Conservation (phyloP, 2,113 vertebrate genomes). For the Uria aalge region DNA sequence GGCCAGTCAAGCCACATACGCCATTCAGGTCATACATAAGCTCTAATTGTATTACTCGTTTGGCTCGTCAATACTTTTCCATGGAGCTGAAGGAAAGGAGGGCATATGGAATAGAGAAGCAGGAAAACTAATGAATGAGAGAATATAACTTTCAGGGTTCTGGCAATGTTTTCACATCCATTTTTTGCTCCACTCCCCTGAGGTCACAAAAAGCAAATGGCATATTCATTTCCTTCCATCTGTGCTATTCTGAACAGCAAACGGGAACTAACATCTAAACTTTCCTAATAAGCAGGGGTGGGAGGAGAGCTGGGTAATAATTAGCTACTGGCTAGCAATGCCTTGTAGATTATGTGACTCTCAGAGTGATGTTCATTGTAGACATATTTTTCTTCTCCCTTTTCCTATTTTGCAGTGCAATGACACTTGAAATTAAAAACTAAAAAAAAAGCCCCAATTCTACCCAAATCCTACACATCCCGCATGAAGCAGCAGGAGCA, state of each 20-base stretch:
- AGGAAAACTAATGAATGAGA: conserved; percentile 62
- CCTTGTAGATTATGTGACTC: not conserved
- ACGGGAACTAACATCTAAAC: conserved; percentile 20
- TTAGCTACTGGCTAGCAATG: conserved; percentile 33
- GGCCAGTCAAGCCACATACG: not conserved
- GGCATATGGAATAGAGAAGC: conserved; percentile 56
- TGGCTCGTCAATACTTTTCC: conserved; percentile 63
- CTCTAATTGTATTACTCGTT: conserved; percentile 37
- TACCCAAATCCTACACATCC: not conserved
- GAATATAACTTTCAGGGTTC: conserved; percentile 59
- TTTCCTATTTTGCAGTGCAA: not conserved
- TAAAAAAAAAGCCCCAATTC: not conserved
- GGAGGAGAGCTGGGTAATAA: conserved; percentile 22
- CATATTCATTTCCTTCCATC: conserved; percentile 68
- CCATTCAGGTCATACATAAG: conserved; percentile 41
- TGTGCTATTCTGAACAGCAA: conserved; percentile 57
- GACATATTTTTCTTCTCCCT: not conserved
- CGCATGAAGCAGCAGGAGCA: not conserved
- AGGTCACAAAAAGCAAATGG: conserved; percentile 62
- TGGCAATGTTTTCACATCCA: conserved; percentile 58
- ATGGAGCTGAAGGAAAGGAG: conserved; percentile 29
- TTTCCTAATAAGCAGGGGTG: conserved; percentile 41
- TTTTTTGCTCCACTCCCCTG: conserved; percentile 56
- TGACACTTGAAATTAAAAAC: not conserved
- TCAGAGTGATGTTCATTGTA: not conserved